Percentiles rank a stretch among this genome's conserved stretches.
Evolutionary conservation across 1,140 invertebrate species (phyloP).

Genomic region (Parapsyche elsis): DNA sequence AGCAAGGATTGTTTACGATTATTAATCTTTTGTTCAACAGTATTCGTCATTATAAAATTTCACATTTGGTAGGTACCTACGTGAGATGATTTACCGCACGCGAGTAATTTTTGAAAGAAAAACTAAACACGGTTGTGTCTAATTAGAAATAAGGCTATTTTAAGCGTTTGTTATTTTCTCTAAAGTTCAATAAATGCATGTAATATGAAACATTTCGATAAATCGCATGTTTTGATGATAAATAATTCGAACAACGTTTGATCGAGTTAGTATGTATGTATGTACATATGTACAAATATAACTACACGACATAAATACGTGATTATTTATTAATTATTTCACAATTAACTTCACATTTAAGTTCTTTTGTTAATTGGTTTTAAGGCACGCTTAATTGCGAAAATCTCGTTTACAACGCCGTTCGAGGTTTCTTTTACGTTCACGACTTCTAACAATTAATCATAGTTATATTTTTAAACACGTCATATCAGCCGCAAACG

Average conservation of each 20-base stretch:
- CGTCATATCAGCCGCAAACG: slow-evolving; percentile 23
- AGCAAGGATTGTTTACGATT: slow-evolving; percentile 23
- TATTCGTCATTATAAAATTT: not conserved
- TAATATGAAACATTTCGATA: no score
- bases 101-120: not conserved
- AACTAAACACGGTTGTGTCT: no score
- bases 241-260: no score
- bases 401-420: slow-evolving; percentile 28
- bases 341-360: slow-evolving; percentile 30
- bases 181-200: no score
- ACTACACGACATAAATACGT: slow-evolving; percentile 6
- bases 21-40: slow-evolving; percentile 17
- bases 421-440: slow-evolving; percentile 30
- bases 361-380: slow-evolving; percentile 32
- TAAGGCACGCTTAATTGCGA: slow-evolving; percentile 33
- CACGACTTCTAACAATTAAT: slow-evolving; percentile 33
- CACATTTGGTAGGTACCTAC: not conserved
- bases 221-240: no score
- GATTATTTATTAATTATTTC: slow-evolving; percentile 34
- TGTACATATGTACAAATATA: not conserved
- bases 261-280: no score
- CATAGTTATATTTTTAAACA: slow-evolving; percentile 28
- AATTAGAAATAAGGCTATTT: no score
- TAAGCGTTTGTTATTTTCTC: no score
- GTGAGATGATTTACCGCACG: not conserved